Evolutionary conservation across 2,888 invertebrate species (phyloP), one percentile per base, ranked within the genome.

Genomic region (Scelioninae gen. 2): DNA sequence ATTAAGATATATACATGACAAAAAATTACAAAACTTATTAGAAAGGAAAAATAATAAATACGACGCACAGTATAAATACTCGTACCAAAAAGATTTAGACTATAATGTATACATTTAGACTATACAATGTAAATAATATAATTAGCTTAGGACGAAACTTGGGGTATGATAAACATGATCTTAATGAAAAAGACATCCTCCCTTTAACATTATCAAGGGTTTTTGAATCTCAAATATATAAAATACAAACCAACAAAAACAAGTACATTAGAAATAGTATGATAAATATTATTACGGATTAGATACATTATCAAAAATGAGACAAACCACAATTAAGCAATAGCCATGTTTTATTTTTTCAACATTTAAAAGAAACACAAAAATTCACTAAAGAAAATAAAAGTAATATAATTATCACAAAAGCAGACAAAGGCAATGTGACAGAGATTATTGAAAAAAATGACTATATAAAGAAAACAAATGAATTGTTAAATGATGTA

Each of bases 141-240:
- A 52, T 10, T 52, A 35, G 18, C 10, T 35, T 35, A 35, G 52
- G 52, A n/a, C 52, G 35, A 13, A 28, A 35, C 2, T 52, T 52
- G 9, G 52, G 52, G 7, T 52, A 35, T 35, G 35, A 52, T 1
- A 52, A 52, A 16, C 18, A 1, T n/a, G n/a, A 33, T 4, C 1
- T 52, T 11, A 13, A 11, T 9, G 28, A 35, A 35, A 52, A 11
- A 35, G 35, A 52, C 11, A n/a, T n/a, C n/a, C n/a, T n/a, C 5
- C 9, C 6, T 52, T 52, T 52, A 6, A 52, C n/a, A 35, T 52
- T 1, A 52, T 52, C 18, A 52, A 52, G 19, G 18, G 18, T n/a
- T 9, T 18, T 52, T 35, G 52, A 52, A 11, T 18, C 35, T n/a
- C 46, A 46, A 22, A 22, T 46, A 3, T 1, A 25, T 22, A 46